A percentile compares a stretch with the other conserved stretches of the same genome.
These are phyloP conservation scores for Stegastes partitus DNA, from an alignment of 2,113 vertebrate species.

Conservation along the genomic window DNA sequence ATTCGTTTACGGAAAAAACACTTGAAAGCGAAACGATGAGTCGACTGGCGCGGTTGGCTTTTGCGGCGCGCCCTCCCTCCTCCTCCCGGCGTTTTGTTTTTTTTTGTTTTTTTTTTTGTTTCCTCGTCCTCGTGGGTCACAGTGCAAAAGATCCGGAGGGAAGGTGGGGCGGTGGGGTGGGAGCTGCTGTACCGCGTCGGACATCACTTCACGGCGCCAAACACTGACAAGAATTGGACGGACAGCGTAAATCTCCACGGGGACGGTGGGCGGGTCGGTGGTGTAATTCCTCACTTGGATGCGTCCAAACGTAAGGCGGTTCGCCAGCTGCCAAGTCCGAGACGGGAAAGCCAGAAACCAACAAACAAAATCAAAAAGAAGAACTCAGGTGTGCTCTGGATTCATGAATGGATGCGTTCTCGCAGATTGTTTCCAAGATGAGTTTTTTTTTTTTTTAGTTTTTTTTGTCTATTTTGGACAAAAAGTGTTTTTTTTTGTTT, in stretches of 20 bases:
- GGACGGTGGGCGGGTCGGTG: slow-evolving; percentile 36
- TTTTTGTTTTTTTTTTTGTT: too few species aligned
- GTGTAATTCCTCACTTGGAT: slow-evolving; percentile 74
- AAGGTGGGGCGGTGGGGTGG: neutral
- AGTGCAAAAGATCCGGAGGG: slow-evolving; percentile 85
- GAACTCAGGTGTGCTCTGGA: slow-evolving; percentile 75
- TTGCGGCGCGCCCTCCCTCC: slow-evolving; percentile 66
- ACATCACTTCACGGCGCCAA: slow-evolving; percentile 75
- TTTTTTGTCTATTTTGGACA: slow-evolving; percentile 68
- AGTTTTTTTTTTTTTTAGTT: slow-evolving; percentile 45
- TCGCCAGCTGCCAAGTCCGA: slow-evolving; percentile 76
- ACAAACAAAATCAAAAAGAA: slow-evolving; percentile 49
- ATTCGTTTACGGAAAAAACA: slow-evolving; percentile 84
- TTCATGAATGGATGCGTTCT: slow-evolving; percentile 68
- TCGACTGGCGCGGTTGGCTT: too few species aligned
- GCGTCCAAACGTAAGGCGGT: slow-evolving; percentile 72
- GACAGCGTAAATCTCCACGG: slow-evolving; percentile 70
- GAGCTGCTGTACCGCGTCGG: slow-evolving; percentile 43
- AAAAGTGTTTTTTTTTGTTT: slow-evolving; percentile 81
- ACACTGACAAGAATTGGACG: slow-evolving; percentile 72
- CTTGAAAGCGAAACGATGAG: slow-evolving; percentile 79
- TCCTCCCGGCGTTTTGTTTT: slow-evolving; percentile 36
- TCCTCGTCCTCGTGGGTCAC: slow-evolving; percentile 79
- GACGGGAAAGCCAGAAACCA: slow-evolving; percentile 67
- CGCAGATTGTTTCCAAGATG: slow-evolving; percentile 68